Evolutionary conservation across 2,888 invertebrate genomes (phyloP), one percentile per base, ranked within the genome.

Genomic region (Abscondita cerata): DNA sequence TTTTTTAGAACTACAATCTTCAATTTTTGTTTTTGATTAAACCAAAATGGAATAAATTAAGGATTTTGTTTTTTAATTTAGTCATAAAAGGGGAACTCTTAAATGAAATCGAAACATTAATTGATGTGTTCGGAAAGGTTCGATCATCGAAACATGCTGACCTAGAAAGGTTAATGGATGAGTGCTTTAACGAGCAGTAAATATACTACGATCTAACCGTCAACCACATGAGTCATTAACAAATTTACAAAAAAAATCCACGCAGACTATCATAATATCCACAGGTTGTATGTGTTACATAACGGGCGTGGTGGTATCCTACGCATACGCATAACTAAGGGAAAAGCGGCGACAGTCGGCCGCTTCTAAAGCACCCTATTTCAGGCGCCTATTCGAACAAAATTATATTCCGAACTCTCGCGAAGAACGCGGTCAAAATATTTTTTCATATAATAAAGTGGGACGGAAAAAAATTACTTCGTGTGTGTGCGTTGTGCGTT

Each of bases 271-370:
- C 33, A 48, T 33, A 13, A 48, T n/a, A n/a, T 48, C 48, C 48
- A 48, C 48, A 48, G 48, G 48, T 48, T 48, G 48, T 33, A 33
- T 18, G 19, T 18, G 19, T 48, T 25, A 33, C 16, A 9, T 48
- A 12, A 48, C 13, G 33, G 48, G 48, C 48, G 44, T 44, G 44
- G 44, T 48, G 48, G 48, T 46, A 18, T 33, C 48, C 48, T 48
- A 48, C 48, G 48, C 48, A 48, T 48, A 48, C 48, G 48, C 48
- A 33, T 31, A 25, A 33, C 12, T 48, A 48, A 48, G 48, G 48
- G 48, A 16, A 25, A 31, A 48, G 3, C 16, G 48, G 48, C 48
- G 48, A 48, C 48, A 48, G 48, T 48, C 48, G 16, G 48, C 31
- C 48, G 48, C 33, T 4, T 12, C 5, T 48, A 15, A 33, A 33